Conservation (phyloP, 2,797 vertebrate species). For the Hoplostethus atlanticus region DNA sequence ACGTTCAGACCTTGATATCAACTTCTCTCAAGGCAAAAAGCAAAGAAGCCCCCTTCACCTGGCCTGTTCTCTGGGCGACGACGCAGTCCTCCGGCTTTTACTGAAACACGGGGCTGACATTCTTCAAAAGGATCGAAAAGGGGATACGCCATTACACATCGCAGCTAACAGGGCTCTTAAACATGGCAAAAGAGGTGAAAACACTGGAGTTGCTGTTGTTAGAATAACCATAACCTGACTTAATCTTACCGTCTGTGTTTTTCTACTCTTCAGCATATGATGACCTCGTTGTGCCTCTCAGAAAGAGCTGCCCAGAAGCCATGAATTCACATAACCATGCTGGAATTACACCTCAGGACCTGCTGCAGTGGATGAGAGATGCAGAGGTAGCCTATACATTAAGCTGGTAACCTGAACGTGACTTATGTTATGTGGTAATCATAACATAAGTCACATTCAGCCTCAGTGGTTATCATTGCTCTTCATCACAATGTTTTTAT, state of each 20-base stretch:
- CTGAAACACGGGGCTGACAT: conserved; percentile 85
- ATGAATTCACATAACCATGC: conserved; percentile 83
- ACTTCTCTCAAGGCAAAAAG: conserved; percentile 78
- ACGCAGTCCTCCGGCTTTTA: conserved; percentile 84
- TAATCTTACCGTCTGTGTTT: neutral
- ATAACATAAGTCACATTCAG: too few species aligned
- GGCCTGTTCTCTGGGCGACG: conserved; percentile 84
- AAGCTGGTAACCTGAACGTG: too few species aligned
- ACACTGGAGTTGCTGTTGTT: too few species aligned
- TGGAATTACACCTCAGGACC: conserved; percentile 88
- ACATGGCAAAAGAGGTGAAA: conserved; percentile 81
- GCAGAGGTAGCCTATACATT: conserved; percentile 62
- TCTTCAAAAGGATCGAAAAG: conserved; percentile 73
- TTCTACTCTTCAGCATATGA: conserved; percentile 79
- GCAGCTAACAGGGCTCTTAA: conserved; percentile 83
- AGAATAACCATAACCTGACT: too few species aligned
- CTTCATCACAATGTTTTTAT: too few species aligned
- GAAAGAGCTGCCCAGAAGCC: conserved; percentile 83
- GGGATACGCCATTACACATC: conserved; percentile 86
- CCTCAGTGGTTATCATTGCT: too few species aligned
- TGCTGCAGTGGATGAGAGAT: conserved; percentile 82
- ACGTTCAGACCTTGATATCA: conserved; percentile 81
- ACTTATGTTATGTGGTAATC: too few species aligned
- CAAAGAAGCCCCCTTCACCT: conserved; percentile 86
- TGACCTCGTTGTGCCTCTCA: conserved; percentile 88